Base-by-base conservation (phyloP, 2,888 invertebrate genomes). In the Athalia cordata region DNA sequence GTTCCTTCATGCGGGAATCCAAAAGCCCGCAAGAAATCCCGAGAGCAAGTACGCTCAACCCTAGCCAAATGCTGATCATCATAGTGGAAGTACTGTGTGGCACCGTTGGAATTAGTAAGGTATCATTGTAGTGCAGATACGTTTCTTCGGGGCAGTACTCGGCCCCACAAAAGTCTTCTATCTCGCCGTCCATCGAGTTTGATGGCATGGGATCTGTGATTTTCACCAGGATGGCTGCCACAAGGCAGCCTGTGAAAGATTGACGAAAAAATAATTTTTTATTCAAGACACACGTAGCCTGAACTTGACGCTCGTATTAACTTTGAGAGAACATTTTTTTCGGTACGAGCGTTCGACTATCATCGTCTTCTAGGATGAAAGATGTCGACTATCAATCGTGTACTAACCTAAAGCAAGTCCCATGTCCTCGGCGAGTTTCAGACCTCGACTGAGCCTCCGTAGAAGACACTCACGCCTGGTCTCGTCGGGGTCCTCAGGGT, bases 401-500 rank as follows among this genome's bases (percentile, higher is more conserved):
- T 29, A 29, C 29, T 80, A 50, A 85, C 89, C 89, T 75, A 89
- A 80, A 55, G 89, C 89, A n/a, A 89, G 86, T 43, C 89, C 89
- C 78, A 88, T 81, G 50, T 89, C 89, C 80, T 89, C 89, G 11
- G 89, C 89, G 43, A 89, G 82, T 81, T 87, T 89, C 77, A 89
- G 84, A 43, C 86, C 86, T 61, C 89, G 81, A 61, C 87, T 88
- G 78, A 89, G 85, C 77, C 89, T 83, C 77, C 89, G 85, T 5
- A 89, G 82, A 65, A 88, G 81, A 80, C 89, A 89, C 64, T 89
- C 89, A 45, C 89, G 84, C 66, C 88, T 85, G 3, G 87, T 88
- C 65, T 89, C 89, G 70, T 89, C 89, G 5, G 89, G 87, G 79
- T 89, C 89, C 66, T 89, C 89, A 4, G 87, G 88, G 78, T 89